Conservation (phyloP, 2,888 invertebrate genomes). For the Drosophila melanosoma region DNA sequence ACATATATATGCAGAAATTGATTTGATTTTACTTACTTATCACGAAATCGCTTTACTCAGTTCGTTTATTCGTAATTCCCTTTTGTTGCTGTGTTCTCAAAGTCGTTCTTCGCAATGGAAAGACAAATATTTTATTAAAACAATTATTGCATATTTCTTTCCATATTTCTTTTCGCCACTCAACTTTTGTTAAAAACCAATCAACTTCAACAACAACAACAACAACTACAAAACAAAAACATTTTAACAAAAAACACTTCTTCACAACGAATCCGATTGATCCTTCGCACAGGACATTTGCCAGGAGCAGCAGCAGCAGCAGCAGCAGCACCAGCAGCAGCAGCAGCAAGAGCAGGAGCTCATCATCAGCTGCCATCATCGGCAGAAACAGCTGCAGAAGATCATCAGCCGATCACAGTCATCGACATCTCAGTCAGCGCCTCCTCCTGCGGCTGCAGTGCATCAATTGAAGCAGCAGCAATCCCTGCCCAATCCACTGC, state of each 20-base stretch:
- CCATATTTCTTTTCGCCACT: constrained; percentile 64
- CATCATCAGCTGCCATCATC: constrained; percentile 74
- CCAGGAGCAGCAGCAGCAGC: constrained; percentile 70
- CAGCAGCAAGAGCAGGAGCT: constrained; percentile 78
- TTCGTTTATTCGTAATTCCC: constrained; percentile 58
- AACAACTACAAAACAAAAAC: constrained; percentile 35
- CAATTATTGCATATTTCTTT: constrained; percentile 73
- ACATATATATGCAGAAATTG: constrained; percentile 17
- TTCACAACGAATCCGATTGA: constrained; percentile 29
- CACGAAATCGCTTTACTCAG: constrained; percentile 61
- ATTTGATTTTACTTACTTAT: constrained; percentile 50
- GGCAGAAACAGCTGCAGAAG: constrained; percentile 68
- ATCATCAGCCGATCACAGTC: constrained; percentile 82
- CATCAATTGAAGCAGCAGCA: constrained; percentile 82
- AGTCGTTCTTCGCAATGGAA: constrained; percentile 26
- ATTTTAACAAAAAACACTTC: constrained; percentile 32
- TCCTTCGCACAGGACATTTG: constrained; percentile 75
- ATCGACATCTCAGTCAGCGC: constrained; percentile 74
- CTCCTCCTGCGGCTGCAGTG: constrained; percentile 74
- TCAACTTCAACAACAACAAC: constrained; percentile 34
- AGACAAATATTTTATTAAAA: constrained; percentile 46
- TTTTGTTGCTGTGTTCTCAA: constrained; percentile 70
- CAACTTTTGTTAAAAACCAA: constrained; percentile 65
- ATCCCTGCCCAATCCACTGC: constrained; percentile 79
- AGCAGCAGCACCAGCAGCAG: constrained; percentile 68